A percentile compares a stretch with the other conserved stretches of the same genome.
phyloP scores from a whole-genome alignment of 2,113 vertebrate genomes.

The Myrmophylax atrothorax region DNA sequence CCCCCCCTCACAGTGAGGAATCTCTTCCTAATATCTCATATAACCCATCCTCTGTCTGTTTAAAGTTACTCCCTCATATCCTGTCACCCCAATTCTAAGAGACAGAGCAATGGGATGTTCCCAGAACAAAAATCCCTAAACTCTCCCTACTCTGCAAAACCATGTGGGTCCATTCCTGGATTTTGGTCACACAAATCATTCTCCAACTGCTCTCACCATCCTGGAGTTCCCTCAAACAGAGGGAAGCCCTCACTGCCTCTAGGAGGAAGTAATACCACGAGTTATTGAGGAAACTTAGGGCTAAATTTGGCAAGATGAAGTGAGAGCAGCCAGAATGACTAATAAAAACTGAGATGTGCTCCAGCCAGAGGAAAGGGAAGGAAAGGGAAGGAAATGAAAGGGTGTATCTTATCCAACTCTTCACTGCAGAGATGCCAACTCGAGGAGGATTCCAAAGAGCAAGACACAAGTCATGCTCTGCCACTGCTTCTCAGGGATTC shows the following conservation, averaged over 20 bases:
- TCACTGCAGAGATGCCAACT: neutral
- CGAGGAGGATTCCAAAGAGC: neutral
- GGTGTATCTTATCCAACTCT: neutral
- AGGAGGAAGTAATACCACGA: neutral
- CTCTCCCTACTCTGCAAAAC: neutral
- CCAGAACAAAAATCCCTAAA: neutral
- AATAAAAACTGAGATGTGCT: neutral
- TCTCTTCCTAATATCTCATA: neutral
- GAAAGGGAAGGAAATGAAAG: neutral
- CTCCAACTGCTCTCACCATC: neutral
- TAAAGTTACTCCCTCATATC: neutral
- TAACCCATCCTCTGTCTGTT: neutral
- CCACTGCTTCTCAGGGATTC: neutral
- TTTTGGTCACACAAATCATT: neutral
- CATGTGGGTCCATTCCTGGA: neutral
- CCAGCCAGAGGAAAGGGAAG: neutral
- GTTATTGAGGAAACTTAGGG: neutral
- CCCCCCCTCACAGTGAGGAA: neutral
- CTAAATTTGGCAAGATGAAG: neutral
- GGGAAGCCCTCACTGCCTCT: neutral
- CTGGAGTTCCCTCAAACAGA: neutral
- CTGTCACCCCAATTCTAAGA: neutral
- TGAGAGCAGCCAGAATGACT: neutral
- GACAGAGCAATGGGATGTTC: neutral
- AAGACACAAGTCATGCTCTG: neutral